Evolutionary conservation across 37 sponge, comb jelly and placozoan species (phyloP).

Genomic region (Agelas oroides): DNA sequence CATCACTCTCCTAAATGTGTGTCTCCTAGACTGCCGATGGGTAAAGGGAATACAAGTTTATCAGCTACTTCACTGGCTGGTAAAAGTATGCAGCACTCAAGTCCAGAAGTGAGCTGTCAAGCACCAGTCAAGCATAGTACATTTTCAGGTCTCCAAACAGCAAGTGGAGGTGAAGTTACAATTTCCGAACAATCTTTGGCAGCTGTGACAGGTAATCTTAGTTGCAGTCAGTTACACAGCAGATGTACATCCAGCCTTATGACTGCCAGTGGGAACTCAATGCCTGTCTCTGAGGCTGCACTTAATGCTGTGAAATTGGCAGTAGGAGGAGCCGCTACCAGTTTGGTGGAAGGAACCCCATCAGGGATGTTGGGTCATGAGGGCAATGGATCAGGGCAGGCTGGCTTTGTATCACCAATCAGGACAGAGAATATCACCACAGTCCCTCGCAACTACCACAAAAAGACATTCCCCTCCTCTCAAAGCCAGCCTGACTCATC

Average conservation of each 20-base stretch:
- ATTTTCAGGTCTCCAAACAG: slow-evolving; percentile 44
- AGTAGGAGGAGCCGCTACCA: too few species aligned
- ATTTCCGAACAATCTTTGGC: slow-evolving; percentile 37
- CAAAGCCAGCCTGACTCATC: not conserved
- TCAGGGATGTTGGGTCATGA: too few species aligned
- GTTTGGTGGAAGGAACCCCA: too few species aligned
- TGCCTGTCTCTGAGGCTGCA: not conserved
- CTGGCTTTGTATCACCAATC: too few species aligned
- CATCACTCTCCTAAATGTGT: not conserved
- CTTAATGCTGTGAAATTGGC: not conserved
- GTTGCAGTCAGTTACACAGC: not conserved
- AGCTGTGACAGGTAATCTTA: not conserved
- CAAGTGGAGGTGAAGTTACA: slow-evolving; percentile 26
- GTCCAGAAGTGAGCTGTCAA: too few species aligned
- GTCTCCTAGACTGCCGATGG: not conserved
- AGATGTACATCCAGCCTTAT: too few species aligned
- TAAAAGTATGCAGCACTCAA: too few species aligned
- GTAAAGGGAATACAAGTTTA: too few species aligned
- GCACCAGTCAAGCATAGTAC: not conserved
- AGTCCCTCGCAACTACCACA: too few species aligned
- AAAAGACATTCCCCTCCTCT: not conserved
- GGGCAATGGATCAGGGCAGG: too few species aligned
- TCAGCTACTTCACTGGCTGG: too few species aligned
- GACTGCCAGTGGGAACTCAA: not conserved
- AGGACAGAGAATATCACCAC: too few species aligned